Percentiles rank a stretch among this genome's conserved stretches.
Evolutionary conservation across 2,888 invertebrate genomes (phyloP).

Genomic region (Mythimna albipuncta): DNA sequence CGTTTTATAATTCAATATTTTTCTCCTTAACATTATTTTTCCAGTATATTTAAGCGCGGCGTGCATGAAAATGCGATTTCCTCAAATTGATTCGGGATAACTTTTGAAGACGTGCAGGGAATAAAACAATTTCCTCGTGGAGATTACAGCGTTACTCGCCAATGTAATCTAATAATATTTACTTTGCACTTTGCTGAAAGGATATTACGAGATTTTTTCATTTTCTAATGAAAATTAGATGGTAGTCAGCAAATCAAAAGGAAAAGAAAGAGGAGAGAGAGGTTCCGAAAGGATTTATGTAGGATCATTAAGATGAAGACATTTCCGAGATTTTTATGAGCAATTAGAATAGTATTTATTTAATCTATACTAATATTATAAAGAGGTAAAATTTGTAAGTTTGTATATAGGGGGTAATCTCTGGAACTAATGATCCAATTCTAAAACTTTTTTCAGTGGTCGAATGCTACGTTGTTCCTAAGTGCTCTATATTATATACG

Average conservation of each 20-base stretch:
- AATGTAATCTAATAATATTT: constrained; percentile 61
- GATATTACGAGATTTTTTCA: constrained; percentile 65
- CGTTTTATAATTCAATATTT: constrained; percentile 34
- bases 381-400: no score
- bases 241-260: constrained; percentile 12
- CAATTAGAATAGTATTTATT: no score
- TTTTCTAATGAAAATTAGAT: constrained; percentile 49
- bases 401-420: no score
- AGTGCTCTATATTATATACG: no score
- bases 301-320: not conserved
- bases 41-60: constrained; percentile 37
- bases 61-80: constrained; percentile 64
- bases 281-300: not conserved
- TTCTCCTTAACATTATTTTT: constrained; percentile 32
- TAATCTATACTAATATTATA: no score
- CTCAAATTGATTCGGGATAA: constrained; percentile 63
- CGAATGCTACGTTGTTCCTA: no score
- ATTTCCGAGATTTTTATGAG: not conserved
- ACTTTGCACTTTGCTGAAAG: constrained; percentile 57
- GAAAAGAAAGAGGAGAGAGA: no score
- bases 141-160: constrained; percentile 59
- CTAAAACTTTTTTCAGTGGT: no score
- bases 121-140: constrained; percentile 68
- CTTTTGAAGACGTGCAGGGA: constrained; percentile 56
- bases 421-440: no score